These are phyloP conservation scores for Drosophila anomelani DNA, from an alignment of 2,888 invertebrate species.

Conservation along the genomic window DNA sequence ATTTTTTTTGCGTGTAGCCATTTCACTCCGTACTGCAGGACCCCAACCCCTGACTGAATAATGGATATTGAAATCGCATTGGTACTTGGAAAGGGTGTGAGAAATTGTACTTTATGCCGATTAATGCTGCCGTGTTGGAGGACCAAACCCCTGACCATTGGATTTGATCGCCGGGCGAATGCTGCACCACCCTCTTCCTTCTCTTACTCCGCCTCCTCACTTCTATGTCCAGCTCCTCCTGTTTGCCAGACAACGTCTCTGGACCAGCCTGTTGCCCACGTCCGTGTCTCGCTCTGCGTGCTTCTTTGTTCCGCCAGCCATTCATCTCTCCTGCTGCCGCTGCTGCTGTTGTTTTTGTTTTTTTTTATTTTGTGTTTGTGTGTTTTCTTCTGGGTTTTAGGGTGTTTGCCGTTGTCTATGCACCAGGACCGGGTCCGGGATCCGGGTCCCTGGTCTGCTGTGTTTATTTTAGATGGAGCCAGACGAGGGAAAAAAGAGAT, in stretches of 20 bases:
- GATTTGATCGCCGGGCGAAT: conserved; percentile 44
- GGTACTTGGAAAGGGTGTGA: conserved; percentile 21
- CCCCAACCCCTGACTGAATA: conserved; percentile 20
- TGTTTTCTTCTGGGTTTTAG: conserved; percentile 51
- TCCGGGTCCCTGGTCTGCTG: conserved; percentile 15
- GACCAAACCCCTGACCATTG: conserved; percentile 39
- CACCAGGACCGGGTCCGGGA: conserved; percentile 6
- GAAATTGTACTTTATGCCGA: conserved; percentile 51
- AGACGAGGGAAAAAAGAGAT: conserved; percentile 39
- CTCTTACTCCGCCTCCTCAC: background rate
- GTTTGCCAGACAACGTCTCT: conserved; percentile 32
- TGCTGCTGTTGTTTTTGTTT: conserved; percentile 20
- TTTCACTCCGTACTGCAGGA: background rate
- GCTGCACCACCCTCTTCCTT: conserved; percentile 7
- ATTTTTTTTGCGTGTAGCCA: conserved; percentile 6
- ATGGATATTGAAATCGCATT: conserved; percentile 56
- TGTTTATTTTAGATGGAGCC: conserved; percentile 49
- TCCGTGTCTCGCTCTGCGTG: conserved; percentile 14
- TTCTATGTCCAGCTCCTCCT: background rate
- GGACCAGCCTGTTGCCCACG: conserved; percentile 57
- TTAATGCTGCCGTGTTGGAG: conserved; percentile 47
- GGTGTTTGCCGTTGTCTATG: conserved; percentile 58
- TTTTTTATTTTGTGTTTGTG: conserved; percentile 24
- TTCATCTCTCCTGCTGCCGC: conserved; percentile 38
- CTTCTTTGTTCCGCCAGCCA: conserved; percentile 51